Evolutionary conservation across 2,797 vertebrate species (phyloP).

Genomic region (Gadopsis marmoratus): DNA sequence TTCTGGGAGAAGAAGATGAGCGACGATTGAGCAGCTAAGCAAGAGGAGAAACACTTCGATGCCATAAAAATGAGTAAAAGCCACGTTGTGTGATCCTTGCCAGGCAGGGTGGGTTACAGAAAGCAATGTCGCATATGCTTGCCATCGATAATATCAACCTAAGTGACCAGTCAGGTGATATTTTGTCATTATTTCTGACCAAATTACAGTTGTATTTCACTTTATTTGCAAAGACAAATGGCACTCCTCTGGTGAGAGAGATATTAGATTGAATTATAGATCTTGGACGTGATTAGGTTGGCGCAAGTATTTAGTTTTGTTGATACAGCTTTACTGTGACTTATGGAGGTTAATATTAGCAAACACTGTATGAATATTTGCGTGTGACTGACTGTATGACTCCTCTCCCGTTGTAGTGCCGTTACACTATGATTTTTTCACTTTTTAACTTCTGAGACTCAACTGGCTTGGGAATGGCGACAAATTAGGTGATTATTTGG

Average conservation of each 20-base stretch:
- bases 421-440: neutral
- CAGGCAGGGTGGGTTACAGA: neutral
- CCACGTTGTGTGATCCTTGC: neutral
- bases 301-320: neutral
- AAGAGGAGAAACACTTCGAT: neutral
- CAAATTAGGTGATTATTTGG: neutral
- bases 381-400: neutral
- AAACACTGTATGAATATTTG: neutral
- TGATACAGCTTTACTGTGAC: neutral
- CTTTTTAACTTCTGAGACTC: neutral
- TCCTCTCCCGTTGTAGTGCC: neutral
- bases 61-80: neutral
- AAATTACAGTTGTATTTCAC: neutral
- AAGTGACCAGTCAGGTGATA: neutral
- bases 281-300: conserved; percentile 3
- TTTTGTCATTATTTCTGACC: neutral
- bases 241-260: neutral
- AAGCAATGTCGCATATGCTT: neutral
- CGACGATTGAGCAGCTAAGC: neutral
- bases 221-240: neutral
- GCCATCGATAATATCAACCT: neutral
- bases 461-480: neutral
- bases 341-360: neutral
- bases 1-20: neutral
- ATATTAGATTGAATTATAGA: neutral